Conservation (phyloP, 1,140 invertebrate genomes). For the Penaeus japonicus region DNA sequence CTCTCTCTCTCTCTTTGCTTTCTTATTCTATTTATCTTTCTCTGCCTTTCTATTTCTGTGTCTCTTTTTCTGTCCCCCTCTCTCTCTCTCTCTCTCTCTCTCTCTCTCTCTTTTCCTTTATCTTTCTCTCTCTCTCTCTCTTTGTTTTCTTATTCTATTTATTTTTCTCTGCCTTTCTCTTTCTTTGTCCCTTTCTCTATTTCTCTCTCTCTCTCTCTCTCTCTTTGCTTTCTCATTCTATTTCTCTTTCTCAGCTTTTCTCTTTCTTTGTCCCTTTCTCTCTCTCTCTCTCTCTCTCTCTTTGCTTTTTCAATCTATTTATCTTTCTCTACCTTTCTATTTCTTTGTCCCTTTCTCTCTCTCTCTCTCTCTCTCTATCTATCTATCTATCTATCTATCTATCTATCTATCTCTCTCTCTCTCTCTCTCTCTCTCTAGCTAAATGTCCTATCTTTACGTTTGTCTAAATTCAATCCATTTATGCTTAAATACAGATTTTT, state of each 20-base stretch:
- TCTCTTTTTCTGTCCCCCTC: background rate
- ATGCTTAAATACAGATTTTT: too few relatives aligned
- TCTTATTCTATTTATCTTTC: background rate
- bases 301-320: background rate
- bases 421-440: too few relatives aligned
- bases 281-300: background rate
- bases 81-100: background rate
- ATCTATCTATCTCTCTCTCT: too few relatives aligned
- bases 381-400: too few relatives aligned
- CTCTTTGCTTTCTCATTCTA: background rate
- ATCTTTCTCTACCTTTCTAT: background rate
- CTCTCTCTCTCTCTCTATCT: slow-evolving; percentile 17
- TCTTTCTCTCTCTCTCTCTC: background rate
- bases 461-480: too few relatives aligned
- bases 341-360: background rate
- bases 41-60: background rate
- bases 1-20: background rate
- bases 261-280: background rate
- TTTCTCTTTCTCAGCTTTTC: background rate
- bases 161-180: too few relatives aligned
- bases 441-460: too few relatives aligned
- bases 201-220: background rate
- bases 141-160: background rate
- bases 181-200: too few relatives aligned
- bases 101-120: background rate